phyloP scores from a whole-genome alignment of 2,888 invertebrate species.

The Amiota communis region DNA sequence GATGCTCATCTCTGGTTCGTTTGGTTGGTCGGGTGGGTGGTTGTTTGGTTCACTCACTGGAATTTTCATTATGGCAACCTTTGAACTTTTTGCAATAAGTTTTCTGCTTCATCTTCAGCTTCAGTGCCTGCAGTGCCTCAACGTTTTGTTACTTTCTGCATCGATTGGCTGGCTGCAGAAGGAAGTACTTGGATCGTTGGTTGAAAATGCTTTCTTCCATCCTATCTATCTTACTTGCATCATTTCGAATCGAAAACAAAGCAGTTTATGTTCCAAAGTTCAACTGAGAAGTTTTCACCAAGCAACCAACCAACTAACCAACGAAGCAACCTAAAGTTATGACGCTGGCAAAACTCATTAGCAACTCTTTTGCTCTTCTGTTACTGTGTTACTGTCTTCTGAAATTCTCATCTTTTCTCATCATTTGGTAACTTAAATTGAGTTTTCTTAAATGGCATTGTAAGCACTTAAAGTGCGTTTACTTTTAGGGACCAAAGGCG shows the following conservation, averaged over 20 bases:
- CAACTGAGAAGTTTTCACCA: neutral
- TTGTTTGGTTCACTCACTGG: constrained; percentile 20
- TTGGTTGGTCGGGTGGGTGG: no score
- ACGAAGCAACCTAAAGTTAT: neutral
- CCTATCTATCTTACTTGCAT: no score
- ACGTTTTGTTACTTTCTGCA: neutral
- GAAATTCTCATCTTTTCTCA: no score
- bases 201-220: no score
- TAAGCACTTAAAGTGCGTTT: constrained; percentile 41
- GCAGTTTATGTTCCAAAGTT: constrained; percentile 19
- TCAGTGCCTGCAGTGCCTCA: neutral
- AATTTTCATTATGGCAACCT: constrained; percentile 56
- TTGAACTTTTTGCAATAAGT: constrained; percentile 59
- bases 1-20: neutral
- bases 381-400: neutral
- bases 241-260: neutral
- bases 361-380: neutral
- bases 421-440: constrained; percentile 6
- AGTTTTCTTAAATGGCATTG: neutral
- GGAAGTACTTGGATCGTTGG: no score
- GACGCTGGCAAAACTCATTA: constrained; percentile 15
- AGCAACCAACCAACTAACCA: neutral
- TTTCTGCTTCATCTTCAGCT: constrained; percentile 43
- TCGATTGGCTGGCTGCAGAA: neutral
- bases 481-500: constrained; percentile 23